phyloP scores from a whole-genome alignment of 2,888 invertebrate species.

The Drosophila limbata region DNA sequence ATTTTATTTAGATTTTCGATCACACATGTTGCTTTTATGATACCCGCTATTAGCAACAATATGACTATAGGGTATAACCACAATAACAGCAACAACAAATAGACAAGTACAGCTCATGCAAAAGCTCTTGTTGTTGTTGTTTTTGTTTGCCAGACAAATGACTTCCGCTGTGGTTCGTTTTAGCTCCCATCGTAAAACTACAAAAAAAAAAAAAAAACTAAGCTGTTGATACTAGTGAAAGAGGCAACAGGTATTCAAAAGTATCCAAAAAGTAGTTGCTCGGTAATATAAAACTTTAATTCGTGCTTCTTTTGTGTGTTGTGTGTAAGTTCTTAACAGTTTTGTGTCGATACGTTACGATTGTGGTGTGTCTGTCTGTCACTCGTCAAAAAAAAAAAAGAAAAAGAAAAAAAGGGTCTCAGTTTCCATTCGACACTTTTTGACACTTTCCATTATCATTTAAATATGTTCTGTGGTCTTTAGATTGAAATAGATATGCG shows the following conservation, averaged over 20 bases:
- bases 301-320: conserved; percentile 41
- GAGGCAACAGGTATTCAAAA: conserved; percentile 23
- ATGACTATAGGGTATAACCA: conserved; percentile 27
- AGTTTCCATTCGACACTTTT: conserved; percentile 27
- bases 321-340: conserved; percentile 31
- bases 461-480: conserved; percentile 23
- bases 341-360: conserved; percentile 18
- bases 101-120: conserved; percentile 47
- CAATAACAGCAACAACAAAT: conserved; percentile 26
- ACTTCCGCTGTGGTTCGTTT: conserved; percentile 72
- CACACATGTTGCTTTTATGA: not conserved
- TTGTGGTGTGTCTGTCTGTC: not conserved
- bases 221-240: conserved; percentile 4
- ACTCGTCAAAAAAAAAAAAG: not conserved
- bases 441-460: conserved; percentile 72
- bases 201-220: not conserved
- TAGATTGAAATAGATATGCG: conserved; percentile 48
- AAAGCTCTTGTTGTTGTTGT: conserved; percentile 46
- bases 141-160: conserved; percentile 68
- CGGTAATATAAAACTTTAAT: conserved; percentile 54
- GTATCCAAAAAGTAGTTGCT: conserved; percentile 41
- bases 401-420: conserved; percentile 1
- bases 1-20: not conserved
- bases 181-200: conserved; percentile 59
- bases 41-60: conserved; percentile 6